Percentiles rank a stretch among this genome's conserved stretches.
These are phyloP conservation scores for Frankliniella fusca DNA, from an alignment of 2,888 invertebrate genomes.

Conservation along the genomic window DNA sequence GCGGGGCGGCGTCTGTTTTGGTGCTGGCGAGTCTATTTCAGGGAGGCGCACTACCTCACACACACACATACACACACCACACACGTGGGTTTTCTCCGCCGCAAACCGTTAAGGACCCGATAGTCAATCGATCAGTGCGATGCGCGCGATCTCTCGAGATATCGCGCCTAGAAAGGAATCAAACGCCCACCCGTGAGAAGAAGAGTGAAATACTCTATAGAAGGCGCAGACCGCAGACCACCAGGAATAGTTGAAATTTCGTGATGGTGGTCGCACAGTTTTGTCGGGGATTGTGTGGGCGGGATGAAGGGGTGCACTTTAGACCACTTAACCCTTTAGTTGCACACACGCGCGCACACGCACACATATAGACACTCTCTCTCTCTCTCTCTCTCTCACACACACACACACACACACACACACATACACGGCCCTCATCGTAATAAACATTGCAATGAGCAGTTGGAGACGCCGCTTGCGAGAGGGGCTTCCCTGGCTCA, in stretches of 20 bases:
- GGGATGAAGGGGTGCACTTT: background rate
- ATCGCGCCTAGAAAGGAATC: too few species aligned
- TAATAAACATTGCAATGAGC: constrained; percentile 14
- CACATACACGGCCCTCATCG: background rate
- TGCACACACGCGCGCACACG: background rate
- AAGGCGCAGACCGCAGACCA: background rate
- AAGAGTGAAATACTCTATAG: background rate
- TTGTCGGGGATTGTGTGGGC: background rate
- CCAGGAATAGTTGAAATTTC: background rate
- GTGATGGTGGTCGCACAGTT: background rate
- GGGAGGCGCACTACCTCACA: background rate
- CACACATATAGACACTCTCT: background rate
- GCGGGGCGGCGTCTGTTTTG: too few species aligned
- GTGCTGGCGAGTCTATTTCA: background rate
- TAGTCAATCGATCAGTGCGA: too few species aligned
- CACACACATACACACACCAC: too few species aligned
- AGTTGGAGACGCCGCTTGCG: background rate
- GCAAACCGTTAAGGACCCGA: too few species aligned
- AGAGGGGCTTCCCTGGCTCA: background rate
- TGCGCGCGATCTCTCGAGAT: too few species aligned
- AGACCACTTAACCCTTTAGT: constrained; percentile 5
- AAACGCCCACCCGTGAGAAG: too few species aligned
- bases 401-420: background rate
- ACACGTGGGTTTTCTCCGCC: too few species aligned
- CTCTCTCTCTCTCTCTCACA: too few species aligned